Percentiles rank a stretch among this genome's conserved stretches.
These are phyloP conservation scores for Tetragnatha versicolor DNA, from an alignment of 1,140 invertebrate species.

Conservation along the genomic window DNA sequence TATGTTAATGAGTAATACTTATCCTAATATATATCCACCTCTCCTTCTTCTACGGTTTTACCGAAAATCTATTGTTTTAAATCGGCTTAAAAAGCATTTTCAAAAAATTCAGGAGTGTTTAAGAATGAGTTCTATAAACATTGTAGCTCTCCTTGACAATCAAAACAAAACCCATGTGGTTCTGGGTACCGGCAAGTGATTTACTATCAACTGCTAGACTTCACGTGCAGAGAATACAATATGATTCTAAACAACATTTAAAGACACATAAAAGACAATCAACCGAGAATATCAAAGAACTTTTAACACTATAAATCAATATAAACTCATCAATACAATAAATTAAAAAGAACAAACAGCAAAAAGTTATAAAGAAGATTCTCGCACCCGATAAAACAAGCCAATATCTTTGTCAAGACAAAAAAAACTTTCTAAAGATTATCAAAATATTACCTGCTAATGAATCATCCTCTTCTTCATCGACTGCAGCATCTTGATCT, in stretches of 20 bases:
- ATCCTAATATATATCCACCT: constrained; percentile 55
- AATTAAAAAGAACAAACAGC: constrained; percentile 1
- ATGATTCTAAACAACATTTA: neutral
- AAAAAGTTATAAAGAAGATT: neutral
- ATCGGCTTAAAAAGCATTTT: constrained; percentile 27
- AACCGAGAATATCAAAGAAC: neutral
- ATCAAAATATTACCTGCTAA: constrained; percentile 49
- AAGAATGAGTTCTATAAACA: constrained; percentile 23
- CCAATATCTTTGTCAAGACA: constrained; percentile 1
- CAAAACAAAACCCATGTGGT: constrained; percentile 57
- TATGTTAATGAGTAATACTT: constrained; percentile 57
- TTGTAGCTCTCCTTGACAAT: constrained; percentile 41
- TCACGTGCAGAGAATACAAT: constrained; percentile 39
- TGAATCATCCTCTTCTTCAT: constrained; percentile 52
- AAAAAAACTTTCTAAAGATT: constrained; percentile 5
- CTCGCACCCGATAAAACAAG: neutral
- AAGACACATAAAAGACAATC: neutral
- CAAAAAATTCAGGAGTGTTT: neutral
- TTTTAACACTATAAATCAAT: neutral
- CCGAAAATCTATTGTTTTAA: constrained; percentile 38
- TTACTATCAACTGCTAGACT: constrained; percentile 37
- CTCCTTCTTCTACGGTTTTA: constrained; percentile 46
- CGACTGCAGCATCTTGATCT: constrained; percentile 42
- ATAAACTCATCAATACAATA: neutral
- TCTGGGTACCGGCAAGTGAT: constrained; percentile 37